Base-by-base conservation (phyloP, 35 echinoderm and acorn worm species). In the Apostichopus parvimensis region DNA sequence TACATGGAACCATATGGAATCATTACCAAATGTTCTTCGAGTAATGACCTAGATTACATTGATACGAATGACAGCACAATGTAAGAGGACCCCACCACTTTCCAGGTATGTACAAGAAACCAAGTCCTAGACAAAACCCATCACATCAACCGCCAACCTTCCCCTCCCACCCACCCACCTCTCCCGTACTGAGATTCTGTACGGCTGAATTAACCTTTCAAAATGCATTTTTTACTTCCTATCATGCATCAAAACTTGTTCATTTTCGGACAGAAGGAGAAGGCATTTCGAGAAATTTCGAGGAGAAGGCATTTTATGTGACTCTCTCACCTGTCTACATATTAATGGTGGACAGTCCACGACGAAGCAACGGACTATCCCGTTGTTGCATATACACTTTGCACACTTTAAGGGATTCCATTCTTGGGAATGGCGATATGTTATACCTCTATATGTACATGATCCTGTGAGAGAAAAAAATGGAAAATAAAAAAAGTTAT, bases 371-470 rank as follows among this genome's bases (percentile, higher is more conserved):
- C 89, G 78, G 17, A 93, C 73, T 57, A 54, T 87, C 13, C 97
- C 97, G 53, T 98, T 87, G 58, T 91, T 93, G 82, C 97, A 98
- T 91, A 83, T 71, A 88, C 94, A 98, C 56, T 92, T 94, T 81
- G 93, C 92, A 92, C 97, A 98, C 78, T 94, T 95, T 61, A 96
- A 93, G 12, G 97, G 97, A 91, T 91, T 90, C 97, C 97, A 98
- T 54, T 94, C 87, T 56, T 92, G 86, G 7, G 92, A 95, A 72
- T 98, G 92, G 52, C 56, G 66, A 89, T 98, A 96, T 12, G 80
- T 86, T 76, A 91, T 22, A 83, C 93, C 93, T 70, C 91, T 90
- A 93, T 98, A 95, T 87, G 82, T 84, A 93, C 97, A 98, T 24
- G 91, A 79, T 91, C 97, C 96, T 87, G 12, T 17, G 9, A 80